A percentile compares a stretch with the other conserved stretches of the same genome.
Evolutionary conservation across 2,888 invertebrate species (phyloP).

Genomic region (Euplexia lucipara): DNA sequence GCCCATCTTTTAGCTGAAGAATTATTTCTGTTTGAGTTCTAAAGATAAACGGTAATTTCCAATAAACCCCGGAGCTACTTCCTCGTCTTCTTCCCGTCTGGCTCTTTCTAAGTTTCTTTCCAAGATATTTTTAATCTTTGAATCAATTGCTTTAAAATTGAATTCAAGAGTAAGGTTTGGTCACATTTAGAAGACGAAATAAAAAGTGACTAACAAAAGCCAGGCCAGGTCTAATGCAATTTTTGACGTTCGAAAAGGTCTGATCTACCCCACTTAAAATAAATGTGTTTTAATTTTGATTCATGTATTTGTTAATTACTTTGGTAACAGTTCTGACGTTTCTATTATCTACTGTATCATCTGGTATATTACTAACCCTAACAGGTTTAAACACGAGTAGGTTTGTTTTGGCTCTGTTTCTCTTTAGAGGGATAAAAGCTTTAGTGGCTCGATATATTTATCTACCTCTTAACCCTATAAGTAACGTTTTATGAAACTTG

Average conservation of each 20-base stretch:
- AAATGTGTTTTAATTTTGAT: too few species aligned
- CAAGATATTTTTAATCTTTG: neutral
- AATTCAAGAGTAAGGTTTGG: too few species aligned
- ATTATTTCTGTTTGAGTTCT: neutral
- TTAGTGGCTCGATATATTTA: conserved; percentile 35
- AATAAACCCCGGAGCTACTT: neutral
- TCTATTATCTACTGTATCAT: neutral
- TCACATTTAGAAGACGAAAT: too few species aligned
- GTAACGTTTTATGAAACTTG: conserved; percentile 15
- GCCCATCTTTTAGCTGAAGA: too few species aligned
- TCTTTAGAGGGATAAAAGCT: conserved; percentile 33
- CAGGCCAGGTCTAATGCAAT: too few species aligned
- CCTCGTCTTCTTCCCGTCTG: neutral
- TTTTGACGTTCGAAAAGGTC: too few species aligned
- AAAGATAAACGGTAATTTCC: neutral
- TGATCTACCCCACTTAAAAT: too few species aligned
- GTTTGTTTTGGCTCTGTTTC: conserved; percentile 31
- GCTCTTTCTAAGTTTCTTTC: neutral
- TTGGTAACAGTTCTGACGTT: too few species aligned
- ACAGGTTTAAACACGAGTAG: neutral
- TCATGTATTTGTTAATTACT: too few species aligned
- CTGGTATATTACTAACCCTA: neutral
- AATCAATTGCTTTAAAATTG: conserved; percentile 1
- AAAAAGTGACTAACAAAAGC: too few species aligned
- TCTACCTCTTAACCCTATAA: conserved; percentile 37